Base-by-base conservation (phyloP, 30 jellyfish, hydroid and myxozoan species). In the Aurelia sp. region DNA sequence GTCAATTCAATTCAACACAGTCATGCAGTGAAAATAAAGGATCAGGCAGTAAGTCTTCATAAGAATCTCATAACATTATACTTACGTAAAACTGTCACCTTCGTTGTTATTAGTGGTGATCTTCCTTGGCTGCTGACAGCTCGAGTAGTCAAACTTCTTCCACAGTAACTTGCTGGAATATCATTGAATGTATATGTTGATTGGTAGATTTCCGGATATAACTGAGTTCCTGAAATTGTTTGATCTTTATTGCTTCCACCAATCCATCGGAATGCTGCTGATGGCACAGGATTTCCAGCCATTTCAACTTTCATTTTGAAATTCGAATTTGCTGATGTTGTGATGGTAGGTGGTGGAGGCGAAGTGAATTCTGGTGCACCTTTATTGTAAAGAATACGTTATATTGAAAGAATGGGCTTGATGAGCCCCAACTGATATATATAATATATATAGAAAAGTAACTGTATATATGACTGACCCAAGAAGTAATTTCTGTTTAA, bases 231-330 rank as follows among this genome's bases (percentile, higher is more conserved):
- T 30, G 86, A 40, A 55, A 21, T 74, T 20, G 65, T 55, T n/a
- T 30, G 30, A 53, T 59, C 31, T 4, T 59, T n/a, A 7, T 58
- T 37, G n/a, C 65, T 5, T 19, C 30, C 37, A 74, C 60, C 74
- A 57, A 62, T 30, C 86, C 86, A 74, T 13, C 17, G 22, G 57
- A 74, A 74, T 11, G 23, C 86, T 53, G 86, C 86, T 53, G 86
- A 74, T 74, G 86, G 74, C 35, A 37, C 3, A 19, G 86, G 86
- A 60, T 74, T 53, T 74, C 86, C 86, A 21, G 30, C 44, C 86
- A 74, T 74, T 17, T 74, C 74, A 53, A 74, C 40, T 22, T 20
- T 37, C 62, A 74, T 35, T 2, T 52, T 62, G 8, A 74, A 57
- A 55, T 74, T 74, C 27, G 74, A 51, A 21, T 57, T 57, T 41